Evolutionary conservation across 1,140 invertebrate species (phyloP).

Genomic region (Eurosta solidaginis): DNA sequence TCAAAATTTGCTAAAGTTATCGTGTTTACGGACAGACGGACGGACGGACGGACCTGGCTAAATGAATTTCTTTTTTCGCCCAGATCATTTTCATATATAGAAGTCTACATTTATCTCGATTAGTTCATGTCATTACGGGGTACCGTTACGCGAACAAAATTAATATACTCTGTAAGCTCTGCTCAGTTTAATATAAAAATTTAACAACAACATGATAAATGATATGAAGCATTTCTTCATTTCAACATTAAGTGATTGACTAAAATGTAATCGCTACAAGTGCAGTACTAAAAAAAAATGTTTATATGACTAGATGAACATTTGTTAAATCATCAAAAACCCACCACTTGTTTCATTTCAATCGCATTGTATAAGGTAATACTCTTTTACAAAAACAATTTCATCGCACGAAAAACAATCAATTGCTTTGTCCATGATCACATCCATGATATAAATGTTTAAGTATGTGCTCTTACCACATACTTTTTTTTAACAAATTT

Average conservation of each 20-base stretch:
- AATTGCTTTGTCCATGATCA: background rate
- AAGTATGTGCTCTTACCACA: background rate
- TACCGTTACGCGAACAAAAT: too few relatives aligned
- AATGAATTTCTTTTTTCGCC: too few relatives aligned
- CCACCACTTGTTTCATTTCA: too few relatives aligned
- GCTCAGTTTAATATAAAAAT: background rate
- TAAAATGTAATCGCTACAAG: background rate
- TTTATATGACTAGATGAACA: background rate
- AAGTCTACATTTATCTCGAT: too few relatives aligned
- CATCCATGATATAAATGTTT: background rate
- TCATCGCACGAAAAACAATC: background rate
- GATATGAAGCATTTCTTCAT: background rate
- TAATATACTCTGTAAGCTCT: too few relatives aligned
- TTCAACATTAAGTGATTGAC: background rate
- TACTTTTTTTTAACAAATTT: background rate
- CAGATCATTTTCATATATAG: too few relatives aligned
- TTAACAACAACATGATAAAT: conserved; percentile 12
- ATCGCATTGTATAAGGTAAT: too few relatives aligned
- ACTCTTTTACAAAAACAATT: too few relatives aligned
- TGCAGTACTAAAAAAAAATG: background rate
- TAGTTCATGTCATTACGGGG: too few relatives aligned
- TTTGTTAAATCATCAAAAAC: background rate
- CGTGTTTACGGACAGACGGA: too few relatives aligned
- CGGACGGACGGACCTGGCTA: too few relatives aligned
- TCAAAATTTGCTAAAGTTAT: too few relatives aligned